These are phyloP conservation scores for Pachypsylla venusta DNA, from an alignment of 1,140 invertebrate species.

Conservation along the genomic window DNA sequence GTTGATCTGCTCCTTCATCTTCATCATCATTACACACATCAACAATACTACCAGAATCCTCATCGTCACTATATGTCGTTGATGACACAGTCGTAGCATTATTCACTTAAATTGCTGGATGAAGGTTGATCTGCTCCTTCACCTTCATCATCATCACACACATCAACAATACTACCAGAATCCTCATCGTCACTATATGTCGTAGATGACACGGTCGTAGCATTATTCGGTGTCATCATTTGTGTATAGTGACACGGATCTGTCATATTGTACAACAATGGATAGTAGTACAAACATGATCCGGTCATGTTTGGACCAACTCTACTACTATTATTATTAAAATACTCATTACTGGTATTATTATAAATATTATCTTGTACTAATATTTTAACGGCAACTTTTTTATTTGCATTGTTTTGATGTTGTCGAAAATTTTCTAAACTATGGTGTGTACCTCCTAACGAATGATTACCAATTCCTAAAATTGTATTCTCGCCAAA, in stretches of 20 bases:
- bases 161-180: not conserved
- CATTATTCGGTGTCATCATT: too few relatives aligned
- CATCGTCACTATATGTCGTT: not conserved
- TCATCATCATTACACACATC: not conserved
- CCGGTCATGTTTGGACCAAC: not conserved
- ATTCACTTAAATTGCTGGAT: slow-evolving; percentile 5
- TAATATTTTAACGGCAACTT: slow-evolving; percentile 73
- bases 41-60: not conserved
- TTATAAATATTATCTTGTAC: slow-evolving; percentile 52
- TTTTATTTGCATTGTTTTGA: too few relatives aligned
- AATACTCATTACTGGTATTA: not conserved
- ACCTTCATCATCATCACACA: not conserved
- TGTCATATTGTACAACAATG: not conserved
- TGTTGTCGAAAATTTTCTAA: too few relatives aligned
- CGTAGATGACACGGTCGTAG: not conserved
- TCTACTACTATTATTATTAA: not conserved
- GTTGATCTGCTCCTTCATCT: not conserved
- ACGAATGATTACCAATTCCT: slow-evolving; percentile 35
- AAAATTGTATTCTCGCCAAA: slow-evolving; percentile 24
- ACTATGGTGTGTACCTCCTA: too few relatives aligned
- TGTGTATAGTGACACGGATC: not conserved
- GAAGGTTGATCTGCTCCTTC: not conserved
- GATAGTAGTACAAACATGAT: not conserved
- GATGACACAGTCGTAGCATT: not conserved
- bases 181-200: not conserved